phyloP scores from a whole-genome alignment of 1,140 invertebrate genomes.

The Zaprionus vittiger region DNA sequence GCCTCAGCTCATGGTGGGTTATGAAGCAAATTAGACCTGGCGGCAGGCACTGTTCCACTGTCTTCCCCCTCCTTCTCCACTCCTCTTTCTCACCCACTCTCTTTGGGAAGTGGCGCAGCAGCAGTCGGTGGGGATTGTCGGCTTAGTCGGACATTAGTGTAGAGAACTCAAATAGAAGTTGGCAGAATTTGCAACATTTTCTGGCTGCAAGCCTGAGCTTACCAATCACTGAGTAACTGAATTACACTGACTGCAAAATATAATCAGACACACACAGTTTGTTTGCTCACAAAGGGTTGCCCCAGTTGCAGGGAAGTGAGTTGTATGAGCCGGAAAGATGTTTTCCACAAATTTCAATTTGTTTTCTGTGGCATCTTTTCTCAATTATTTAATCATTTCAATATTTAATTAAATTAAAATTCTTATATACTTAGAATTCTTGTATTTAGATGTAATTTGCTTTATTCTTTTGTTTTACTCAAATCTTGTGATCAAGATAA shows the following conservation, averaged over 20 bases:
- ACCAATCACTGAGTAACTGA: conserved; percentile 29
- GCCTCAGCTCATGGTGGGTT: conserved; percentile 14
- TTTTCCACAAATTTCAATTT: background rate
- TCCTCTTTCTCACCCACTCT: background rate
- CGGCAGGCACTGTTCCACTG: conserved; percentile 18
- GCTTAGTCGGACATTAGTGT: conserved; percentile 35
- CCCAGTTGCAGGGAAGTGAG: background rate
- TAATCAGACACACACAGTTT: conserved; percentile 7
- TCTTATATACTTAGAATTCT: background rate
- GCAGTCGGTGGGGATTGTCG: conserved; percentile 31
- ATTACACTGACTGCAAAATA: conserved; percentile 30
- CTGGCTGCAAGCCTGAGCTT: conserved; percentile 9
- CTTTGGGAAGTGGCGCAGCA: conserved; percentile 9
- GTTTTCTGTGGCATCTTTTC: background rate
- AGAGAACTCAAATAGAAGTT: conserved; percentile 14
- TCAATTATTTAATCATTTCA: background rate
- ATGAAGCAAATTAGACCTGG: conserved; percentile 55
- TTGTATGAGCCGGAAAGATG: background rate
- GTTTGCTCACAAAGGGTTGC: background rate
- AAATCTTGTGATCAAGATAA: background rate
- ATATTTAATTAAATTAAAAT: background rate
- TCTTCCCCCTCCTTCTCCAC: background rate
- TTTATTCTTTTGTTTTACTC: background rate
- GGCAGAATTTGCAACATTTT: background rate
- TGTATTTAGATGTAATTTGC: background rate